Base-by-base conservation (phyloP, 2,113 vertebrate species). In the Irena cyanogastra region DNA sequence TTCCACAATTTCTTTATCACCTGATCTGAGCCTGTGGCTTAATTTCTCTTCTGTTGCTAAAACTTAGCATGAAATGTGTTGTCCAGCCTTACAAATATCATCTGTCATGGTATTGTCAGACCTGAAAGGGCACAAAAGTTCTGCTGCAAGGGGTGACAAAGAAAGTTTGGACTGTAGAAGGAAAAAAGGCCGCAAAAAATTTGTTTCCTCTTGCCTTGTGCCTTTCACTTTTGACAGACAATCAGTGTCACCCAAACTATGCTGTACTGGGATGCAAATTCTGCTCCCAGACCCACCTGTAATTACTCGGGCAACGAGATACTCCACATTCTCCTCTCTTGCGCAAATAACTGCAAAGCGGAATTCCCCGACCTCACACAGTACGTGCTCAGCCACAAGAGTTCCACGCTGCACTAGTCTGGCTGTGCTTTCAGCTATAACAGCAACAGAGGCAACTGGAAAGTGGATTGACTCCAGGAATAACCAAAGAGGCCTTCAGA, bases 301-400 rank as follows among this genome's bases (percentile, higher is more conserved):
- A 63, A 41, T 31, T 47, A 44, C 54, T 66, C 0, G 1, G 76
- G 23, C 50, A 64, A 90, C 59, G 0, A 69, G 92, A 59, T n/a
- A 33, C 37, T 94, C 95, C 83, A 75, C 96, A 84, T 96, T 97
- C 94, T 89, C 72, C 4, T 47, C 63, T 92, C 93, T 93, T 95
- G 79, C 3, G 5, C 90, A 97, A 97, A 21, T 10, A 44, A 8
- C n/a, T 7, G 45, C 68, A 6, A 1, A 0, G 16, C 2, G 37
- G 88, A 90, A 80, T 87, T 92, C 68, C 79, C 85, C 75, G 28
- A 7, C 30, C 65, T 23, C 27, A 0, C 2, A 0, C 16, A 6
- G 12, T 24, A 13, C 0, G 0, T n/a, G 53, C 63, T 10, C 42
- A 17, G 64, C n/a, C 56, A 20, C 41, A 15, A 37, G 19, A 84